These are phyloP conservation scores for Lamellibrachia luymesi DNA, from an alignment of 1,140 invertebrate genomes.

Conservation along the genomic window DNA sequence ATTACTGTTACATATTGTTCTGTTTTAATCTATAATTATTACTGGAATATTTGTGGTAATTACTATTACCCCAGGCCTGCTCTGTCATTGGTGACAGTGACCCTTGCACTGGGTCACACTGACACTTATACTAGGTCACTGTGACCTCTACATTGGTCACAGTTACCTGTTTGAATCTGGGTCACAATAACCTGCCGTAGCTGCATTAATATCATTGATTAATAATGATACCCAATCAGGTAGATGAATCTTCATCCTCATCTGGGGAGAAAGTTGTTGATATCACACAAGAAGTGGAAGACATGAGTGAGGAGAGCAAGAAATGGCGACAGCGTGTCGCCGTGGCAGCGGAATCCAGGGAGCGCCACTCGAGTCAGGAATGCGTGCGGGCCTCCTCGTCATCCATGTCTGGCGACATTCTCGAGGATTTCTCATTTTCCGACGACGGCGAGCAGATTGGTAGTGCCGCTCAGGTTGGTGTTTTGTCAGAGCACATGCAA, in stretches of 20 bases:
- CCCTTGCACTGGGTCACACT: no score
- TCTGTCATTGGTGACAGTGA: no score
- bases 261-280: neutral
- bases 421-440: neutral
- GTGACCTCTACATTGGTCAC: no score
- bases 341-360: neutral
- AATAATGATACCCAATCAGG: neutral
- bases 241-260: neutral
- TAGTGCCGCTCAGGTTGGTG: neutral
- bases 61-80: no score
- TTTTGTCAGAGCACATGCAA: neutral
- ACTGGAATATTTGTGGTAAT: no score
- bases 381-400: neutral
- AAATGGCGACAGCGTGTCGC: neutral
- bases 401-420: neutral
- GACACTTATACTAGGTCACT: no score
- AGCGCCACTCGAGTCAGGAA: neutral
- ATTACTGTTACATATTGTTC: no score
- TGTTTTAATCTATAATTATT: no score
- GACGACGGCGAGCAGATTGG: neutral
- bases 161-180: neutral
- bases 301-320: neutral
- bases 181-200: neutral
- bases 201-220: neutral
- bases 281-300: neutral